Evolutionary conservation across 2,888 invertebrate genomes (phyloP).

Genomic region (Matsumyia berberina): DNA sequence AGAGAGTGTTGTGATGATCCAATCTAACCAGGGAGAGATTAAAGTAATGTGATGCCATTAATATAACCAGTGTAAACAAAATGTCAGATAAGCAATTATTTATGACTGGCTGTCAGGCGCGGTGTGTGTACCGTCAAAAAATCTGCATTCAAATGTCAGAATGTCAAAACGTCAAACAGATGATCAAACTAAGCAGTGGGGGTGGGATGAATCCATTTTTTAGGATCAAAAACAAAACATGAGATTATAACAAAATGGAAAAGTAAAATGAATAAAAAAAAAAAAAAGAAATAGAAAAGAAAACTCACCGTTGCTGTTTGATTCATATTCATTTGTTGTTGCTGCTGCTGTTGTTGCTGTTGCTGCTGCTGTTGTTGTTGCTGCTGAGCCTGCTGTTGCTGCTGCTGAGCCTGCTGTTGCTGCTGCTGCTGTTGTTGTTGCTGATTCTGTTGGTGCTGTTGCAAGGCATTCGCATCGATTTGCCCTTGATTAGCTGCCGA

Average conservation of each 20-base stretch:
- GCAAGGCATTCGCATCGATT: constrained; percentile 87
- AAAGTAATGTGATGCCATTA: constrained; percentile 10
- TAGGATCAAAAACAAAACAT: neutral
- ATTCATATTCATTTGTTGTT: constrained; percentile 79
- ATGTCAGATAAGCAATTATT: constrained; percentile 26
- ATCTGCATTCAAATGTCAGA: constrained; percentile 2
- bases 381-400: constrained; percentile 82
- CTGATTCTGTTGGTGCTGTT: constrained; percentile 85
- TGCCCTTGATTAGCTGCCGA: constrained; percentile 86
- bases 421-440: constrained; percentile 85
- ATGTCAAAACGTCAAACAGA: constrained; percentile 13
- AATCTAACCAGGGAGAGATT: neutral
- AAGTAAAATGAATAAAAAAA: constrained; percentile 21
- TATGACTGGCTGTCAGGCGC: neutral
- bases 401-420: constrained; percentile 80
- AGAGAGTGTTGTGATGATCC: constrained; percentile 26
- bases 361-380: constrained; percentile 85
- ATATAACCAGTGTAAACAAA: constrained; percentile 16
- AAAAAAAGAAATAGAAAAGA: constrained; percentile 16
- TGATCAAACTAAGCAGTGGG: constrained; percentile 34
- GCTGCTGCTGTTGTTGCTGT: constrained; percentile 82
- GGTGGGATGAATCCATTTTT: neutral
- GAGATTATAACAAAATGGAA: constrained; percentile 9
- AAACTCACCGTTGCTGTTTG: constrained; percentile 80
- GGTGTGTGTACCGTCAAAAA: constrained; percentile 1